phyloP scores from a whole-genome alignment of 2,888 invertebrate genomes.

The Epirrhoe tristata region DNA sequence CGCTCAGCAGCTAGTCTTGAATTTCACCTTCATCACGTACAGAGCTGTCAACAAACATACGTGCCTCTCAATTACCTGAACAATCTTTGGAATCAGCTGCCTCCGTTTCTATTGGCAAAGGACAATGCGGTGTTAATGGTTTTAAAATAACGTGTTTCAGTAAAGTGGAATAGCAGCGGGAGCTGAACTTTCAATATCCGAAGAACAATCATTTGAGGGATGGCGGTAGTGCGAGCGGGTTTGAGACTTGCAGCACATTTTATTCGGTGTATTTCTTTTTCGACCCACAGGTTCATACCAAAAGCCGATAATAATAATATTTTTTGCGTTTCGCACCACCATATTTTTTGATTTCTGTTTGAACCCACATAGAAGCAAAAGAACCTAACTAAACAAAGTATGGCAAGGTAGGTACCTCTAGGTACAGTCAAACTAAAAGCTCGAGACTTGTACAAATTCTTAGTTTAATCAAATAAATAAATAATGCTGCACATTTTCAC shows the following conservation, averaged over 20 bases:
- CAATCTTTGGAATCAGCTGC: slow-evolving; percentile 47
- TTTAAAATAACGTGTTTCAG: slow-evolving; percentile 57
- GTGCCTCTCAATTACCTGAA: slow-evolving; percentile 35
- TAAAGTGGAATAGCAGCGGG: slow-evolving; percentile 50
- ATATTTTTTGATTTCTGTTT: too few relatives aligned
- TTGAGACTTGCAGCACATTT: background rate
- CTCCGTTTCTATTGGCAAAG: slow-evolving; percentile 34
- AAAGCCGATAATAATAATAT: too few relatives aligned
- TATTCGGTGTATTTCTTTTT: too few relatives aligned
- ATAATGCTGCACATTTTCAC: too few relatives aligned
- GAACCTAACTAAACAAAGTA: too few relatives aligned
- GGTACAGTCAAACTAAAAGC: too few relatives aligned
- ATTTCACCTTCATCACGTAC: slow-evolving; percentile 20
- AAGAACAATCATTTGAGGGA: slow-evolving; percentile 24
- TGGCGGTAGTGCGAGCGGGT: slow-evolving; percentile 30
- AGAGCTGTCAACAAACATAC: slow-evolving; percentile 35
- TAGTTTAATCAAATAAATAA: too few relatives aligned
- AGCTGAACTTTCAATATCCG: slow-evolving; percentile 39
- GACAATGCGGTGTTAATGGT: slow-evolving; percentile 52
- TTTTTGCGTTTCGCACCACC: too few relatives aligned
- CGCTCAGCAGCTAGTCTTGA: slow-evolving; percentile 7
- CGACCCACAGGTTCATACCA: too few relatives aligned
- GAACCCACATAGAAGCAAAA: too few relatives aligned
- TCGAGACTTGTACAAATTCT: too few relatives aligned
- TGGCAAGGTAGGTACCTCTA: too few relatives aligned